Percentiles rank a stretch among this genome's conserved stretches.
These are phyloP conservation scores for Saccopteryx bilineata DNA, from an alignment of 2,113 vertebrate species.

Conservation along the genomic window DNA sequence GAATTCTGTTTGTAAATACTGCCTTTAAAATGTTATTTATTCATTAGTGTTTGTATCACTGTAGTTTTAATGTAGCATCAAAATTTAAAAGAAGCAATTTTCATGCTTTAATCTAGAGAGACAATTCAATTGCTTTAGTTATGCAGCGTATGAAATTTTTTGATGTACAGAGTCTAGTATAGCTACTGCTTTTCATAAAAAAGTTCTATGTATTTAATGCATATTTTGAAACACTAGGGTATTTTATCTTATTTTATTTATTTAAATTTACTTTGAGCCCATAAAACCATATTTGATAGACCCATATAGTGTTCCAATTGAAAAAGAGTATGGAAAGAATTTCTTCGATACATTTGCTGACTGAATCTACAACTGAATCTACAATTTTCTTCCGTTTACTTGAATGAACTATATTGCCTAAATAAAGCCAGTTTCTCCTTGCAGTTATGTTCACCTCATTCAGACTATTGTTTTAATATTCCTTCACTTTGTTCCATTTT, in stretches of 20 bases:
- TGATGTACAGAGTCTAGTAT: slow-evolving; percentile 39
- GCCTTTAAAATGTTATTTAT: slow-evolving; percentile 45
- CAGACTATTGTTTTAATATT: slow-evolving; percentile 38
- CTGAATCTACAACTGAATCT: slow-evolving; percentile 63
- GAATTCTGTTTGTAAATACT: background rate
- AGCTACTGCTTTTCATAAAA: slow-evolving; percentile 32
- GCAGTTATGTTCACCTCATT: slow-evolving; percentile 14
- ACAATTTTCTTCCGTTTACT: slow-evolving; percentile 69
- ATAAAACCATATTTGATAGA: slow-evolving; percentile 49
- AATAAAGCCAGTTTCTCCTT: slow-evolving; percentile 57
- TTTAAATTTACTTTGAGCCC: slow-evolving; percentile 65
- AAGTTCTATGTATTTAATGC: slow-evolving; percentile 20
- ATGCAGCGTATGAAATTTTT: slow-evolving; percentile 43
- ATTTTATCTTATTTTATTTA: slow-evolving; percentile 74
- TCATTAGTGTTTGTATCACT: slow-evolving; percentile 47
- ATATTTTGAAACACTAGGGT: slow-evolving; percentile 54
- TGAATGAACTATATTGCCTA: slow-evolving; percentile 52
- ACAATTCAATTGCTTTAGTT: slow-evolving; percentile 3
- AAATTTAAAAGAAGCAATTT: slow-evolving; percentile 55
- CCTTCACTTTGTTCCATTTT: slow-evolving; percentile 40
- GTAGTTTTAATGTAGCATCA: slow-evolving; percentile 37
- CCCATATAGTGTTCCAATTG: background rate
- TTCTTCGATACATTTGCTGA: slow-evolving; percentile 58
- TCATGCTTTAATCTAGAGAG: background rate
- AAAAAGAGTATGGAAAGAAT: slow-evolving; percentile 53